Evolutionary conservation across 2,113 vertebrate genomes (phyloP).

Genomic region (Piprites chloris): DNA sequence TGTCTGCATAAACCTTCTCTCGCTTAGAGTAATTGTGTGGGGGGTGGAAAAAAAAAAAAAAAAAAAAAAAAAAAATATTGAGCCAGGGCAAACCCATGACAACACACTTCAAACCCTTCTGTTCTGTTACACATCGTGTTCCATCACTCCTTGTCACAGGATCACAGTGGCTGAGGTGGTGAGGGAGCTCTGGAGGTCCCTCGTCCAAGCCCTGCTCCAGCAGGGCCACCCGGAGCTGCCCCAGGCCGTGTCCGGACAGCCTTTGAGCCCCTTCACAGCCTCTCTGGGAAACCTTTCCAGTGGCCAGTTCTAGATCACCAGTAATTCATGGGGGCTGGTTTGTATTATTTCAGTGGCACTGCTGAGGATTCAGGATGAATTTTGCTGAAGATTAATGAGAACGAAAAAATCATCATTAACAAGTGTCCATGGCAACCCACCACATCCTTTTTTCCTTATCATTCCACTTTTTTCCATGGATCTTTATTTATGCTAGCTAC

Average conservation of each 20-base stretch:
- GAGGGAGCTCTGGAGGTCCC: background rate
- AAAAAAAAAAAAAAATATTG: too few relatives aligned
- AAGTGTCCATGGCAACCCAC: background rate
- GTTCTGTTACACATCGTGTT: background rate
- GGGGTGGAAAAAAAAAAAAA: too few relatives aligned
- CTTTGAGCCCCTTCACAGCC: background rate
- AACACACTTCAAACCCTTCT: background rate
- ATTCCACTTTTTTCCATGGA: background rate
- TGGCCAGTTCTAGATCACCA: background rate
- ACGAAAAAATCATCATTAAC: background rate
- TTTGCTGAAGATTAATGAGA: background rate
- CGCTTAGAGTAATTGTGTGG: too few relatives aligned
- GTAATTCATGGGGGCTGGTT: background rate
- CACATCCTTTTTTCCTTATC: background rate
- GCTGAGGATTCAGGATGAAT: background rate
- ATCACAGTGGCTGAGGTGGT: background rate
- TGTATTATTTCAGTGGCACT: background rate
- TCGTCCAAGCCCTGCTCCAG: background rate
- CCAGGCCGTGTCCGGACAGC: background rate
- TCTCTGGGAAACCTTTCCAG: background rate
- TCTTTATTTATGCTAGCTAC: background rate
- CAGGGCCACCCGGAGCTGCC: background rate
- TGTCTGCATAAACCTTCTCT: too few relatives aligned
- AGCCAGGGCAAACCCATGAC: too few relatives aligned
- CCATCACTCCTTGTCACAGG: background rate